These are phyloP conservation scores for Trachythela sp. DNA, from an alignment of 64 coral and sea anemone genomes.

Conservation along the genomic window DNA sequence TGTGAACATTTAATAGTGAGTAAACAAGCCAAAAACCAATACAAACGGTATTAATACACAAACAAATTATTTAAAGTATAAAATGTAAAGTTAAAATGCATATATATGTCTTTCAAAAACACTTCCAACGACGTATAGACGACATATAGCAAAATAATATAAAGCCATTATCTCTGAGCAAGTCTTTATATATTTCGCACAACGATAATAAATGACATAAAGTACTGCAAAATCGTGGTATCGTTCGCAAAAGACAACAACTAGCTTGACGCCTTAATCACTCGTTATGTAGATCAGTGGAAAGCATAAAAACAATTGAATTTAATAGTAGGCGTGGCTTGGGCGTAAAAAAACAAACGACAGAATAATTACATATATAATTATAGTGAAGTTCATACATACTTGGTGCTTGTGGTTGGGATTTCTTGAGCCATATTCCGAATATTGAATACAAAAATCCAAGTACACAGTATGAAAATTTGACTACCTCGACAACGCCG, in stretches of 20 bases:
- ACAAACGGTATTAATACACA: background rate
- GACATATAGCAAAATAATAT: background rate
- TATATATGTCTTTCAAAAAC: too few species aligned
- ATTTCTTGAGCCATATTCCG: background rate
- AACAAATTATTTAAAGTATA: conserved; percentile 12
- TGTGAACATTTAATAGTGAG: background rate
- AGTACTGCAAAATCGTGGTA: background rate
- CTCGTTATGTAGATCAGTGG: too few species aligned
- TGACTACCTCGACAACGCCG: background rate
- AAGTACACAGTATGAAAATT: background rate
- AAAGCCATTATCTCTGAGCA: background rate
- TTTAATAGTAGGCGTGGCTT: background rate
- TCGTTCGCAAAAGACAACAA: background rate
- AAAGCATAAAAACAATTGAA: too few species aligned
- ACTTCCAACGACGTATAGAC: background rate
- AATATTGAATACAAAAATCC: background rate
- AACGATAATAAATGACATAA: background rate
- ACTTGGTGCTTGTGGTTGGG: conserved; percentile 16
- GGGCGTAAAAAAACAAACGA: background rate
- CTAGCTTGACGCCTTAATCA: too few species aligned
- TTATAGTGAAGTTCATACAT: background rate
- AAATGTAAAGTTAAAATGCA: too few species aligned
- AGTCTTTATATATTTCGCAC: background rate
- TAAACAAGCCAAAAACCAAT: background rate
- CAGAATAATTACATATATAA: too few species aligned